Percentiles rank a stretch among this genome's conserved stretches.
These are phyloP conservation scores for Endotricha flammealis DNA, from an alignment of 2,888 invertebrate genomes.

Conservation along the genomic window DNA sequence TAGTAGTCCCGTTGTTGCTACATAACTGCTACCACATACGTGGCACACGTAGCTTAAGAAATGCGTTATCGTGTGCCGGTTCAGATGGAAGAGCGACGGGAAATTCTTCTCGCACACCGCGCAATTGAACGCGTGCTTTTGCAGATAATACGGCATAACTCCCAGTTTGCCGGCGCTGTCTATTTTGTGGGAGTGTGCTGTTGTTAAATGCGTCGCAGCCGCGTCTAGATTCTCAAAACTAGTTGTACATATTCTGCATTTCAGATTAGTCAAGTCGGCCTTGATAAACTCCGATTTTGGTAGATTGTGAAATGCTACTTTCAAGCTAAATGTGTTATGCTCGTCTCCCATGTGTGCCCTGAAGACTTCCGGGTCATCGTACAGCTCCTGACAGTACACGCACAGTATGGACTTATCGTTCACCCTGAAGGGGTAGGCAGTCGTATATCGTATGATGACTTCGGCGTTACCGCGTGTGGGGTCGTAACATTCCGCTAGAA, in stretches of 20 bases:
- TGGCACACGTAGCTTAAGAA: constrained; percentile 63
- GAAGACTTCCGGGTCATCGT: constrained; percentile 53
- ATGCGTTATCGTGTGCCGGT: constrained; percentile 62
- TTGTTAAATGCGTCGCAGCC: constrained; percentile 42
- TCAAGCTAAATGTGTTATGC: constrained; percentile 48
- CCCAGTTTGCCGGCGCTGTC: constrained; percentile 45
- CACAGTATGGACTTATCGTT: constrained; percentile 65
- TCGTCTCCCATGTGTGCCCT: constrained; percentile 54
- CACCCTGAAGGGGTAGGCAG: constrained; percentile 65
- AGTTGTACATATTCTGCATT: constrained; percentile 46
- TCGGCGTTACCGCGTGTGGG: constrained; percentile 62
- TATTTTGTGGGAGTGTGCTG: constrained; percentile 35
- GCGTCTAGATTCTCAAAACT: constrained; percentile 35
- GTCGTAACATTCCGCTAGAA: constrained; percentile 61
- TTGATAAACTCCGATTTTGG: constrained; percentile 64
- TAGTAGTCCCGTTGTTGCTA: constrained; percentile 54
- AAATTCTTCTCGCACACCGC: constrained; percentile 54
- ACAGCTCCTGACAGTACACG: constrained; percentile 64
- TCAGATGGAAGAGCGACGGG: constrained; percentile 55
- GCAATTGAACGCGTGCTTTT: constrained; percentile 48
- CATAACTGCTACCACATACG: constrained; percentile 61
- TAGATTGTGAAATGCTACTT: constrained; percentile 56
- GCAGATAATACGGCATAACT: constrained; percentile 57
- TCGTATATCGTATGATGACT: constrained; percentile 55
- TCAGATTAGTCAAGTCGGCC: constrained; percentile 52